These are phyloP conservation scores for Salpingus planirostris DNA, from an alignment of 2,888 invertebrate species.

Conservation along the genomic window DNA sequence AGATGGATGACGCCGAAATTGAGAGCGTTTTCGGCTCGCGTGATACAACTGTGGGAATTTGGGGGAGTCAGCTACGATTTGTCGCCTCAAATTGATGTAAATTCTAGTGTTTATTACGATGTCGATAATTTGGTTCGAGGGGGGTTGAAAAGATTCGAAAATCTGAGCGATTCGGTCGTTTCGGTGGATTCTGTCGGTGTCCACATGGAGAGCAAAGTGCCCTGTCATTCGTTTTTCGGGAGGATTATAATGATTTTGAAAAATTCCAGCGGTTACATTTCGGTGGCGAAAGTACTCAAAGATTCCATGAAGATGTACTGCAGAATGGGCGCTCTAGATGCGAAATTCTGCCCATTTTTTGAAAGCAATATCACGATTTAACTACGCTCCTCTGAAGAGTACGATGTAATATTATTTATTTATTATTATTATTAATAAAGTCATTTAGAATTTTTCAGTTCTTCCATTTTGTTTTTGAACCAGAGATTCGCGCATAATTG, in stretches of 20 bases:
- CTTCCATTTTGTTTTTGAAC: constrained; percentile 32
- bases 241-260: constrained; percentile 32
- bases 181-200: constrained; percentile 36
- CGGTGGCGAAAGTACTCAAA: no score
- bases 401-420: no score
- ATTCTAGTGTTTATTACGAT: background rate
- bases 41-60: constrained; percentile 47
- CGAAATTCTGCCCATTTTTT: no score
- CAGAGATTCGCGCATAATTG: constrained; percentile 31
- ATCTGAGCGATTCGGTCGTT: constrained; percentile 29
- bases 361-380: no score
- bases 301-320: no score
- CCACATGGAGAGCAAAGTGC: constrained; percentile 38
- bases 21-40: constrained; percentile 45
- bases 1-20: constrained; percentile 40
- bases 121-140: background rate
- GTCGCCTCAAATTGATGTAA: constrained; percentile 4
- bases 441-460: no score
- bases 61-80: constrained; percentile 44
- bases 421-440: no score
- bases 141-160: constrained; percentile 13
- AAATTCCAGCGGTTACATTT: constrained; percentile 14
- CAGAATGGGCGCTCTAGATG: no score
- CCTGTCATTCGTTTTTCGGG: constrained; percentile 41
- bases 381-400: no score